Percentiles rank a stretch among this genome's conserved stretches.
Conservation (phyloP, 2,888 invertebrate genomes). For the Scaptomyza reducta region DNA sequence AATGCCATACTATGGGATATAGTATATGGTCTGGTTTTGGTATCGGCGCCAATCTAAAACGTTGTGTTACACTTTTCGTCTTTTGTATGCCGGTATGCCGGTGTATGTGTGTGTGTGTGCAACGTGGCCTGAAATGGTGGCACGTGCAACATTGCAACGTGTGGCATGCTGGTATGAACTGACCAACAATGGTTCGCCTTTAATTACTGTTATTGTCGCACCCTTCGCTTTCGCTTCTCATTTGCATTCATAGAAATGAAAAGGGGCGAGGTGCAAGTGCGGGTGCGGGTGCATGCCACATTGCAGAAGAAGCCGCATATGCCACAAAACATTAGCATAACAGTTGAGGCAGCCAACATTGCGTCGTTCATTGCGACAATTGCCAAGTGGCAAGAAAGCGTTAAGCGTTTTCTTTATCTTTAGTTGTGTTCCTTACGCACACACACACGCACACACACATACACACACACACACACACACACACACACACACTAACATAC, state of each 20-base stretch:
- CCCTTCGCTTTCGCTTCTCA: slow-evolving; percentile 60
- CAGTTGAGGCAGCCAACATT: slow-evolving; percentile 44
- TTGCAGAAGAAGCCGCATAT: slow-evolving; percentile 19
- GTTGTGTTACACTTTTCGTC: slow-evolving; percentile 61
- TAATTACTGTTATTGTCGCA: slow-evolving; percentile 78
- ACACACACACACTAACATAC: no score
- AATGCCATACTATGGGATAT: neutral
- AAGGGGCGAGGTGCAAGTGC: slow-evolving; percentile 15
- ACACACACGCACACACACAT: no score
- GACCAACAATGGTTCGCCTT: slow-evolving; percentile 76
- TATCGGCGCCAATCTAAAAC: slow-evolving; percentile 66
- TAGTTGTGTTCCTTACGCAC: neutral
- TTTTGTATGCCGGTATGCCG: neutral
- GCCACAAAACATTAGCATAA: slow-evolving; percentile 59
- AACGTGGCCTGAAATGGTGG: slow-evolving; percentile 19
- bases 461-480: no score
- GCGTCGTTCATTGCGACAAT: slow-evolving; percentile 50
- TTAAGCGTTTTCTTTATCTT: slow-evolving; percentile 27
- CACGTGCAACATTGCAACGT: slow-evolving; percentile 27
- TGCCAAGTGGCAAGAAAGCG: slow-evolving; percentile 15
- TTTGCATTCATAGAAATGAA: slow-evolving; percentile 56
- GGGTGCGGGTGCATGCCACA: slow-evolving; percentile 44
- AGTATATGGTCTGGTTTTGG: neutral
- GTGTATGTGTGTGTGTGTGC: slow-evolving; percentile 8
- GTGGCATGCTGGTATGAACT: slow-evolving; percentile 56